Evolutionary conservation across 2,113 vertebrate genomes (phyloP).

Genomic region (Anas platyrhynchos): DNA sequence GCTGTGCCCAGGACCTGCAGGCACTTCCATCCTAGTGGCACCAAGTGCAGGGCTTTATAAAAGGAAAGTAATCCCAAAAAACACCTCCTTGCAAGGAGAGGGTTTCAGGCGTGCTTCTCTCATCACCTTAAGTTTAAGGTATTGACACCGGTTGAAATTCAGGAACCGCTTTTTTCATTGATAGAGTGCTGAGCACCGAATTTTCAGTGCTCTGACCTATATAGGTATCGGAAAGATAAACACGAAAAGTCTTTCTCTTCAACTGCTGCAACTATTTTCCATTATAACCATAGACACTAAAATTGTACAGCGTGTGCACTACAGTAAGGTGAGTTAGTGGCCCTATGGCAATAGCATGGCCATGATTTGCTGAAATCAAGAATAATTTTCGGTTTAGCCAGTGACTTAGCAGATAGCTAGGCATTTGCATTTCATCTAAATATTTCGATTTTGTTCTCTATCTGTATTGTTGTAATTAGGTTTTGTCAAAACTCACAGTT

Average conservation of each 20-base stretch:
- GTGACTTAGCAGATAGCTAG: not conserved
- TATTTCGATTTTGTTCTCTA: not conserved
- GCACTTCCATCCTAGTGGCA: not conserved
- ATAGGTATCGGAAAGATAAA: not conserved
- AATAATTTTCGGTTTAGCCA: not conserved
- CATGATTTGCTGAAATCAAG: not conserved
- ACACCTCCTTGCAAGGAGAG: not conserved
- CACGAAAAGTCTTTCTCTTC: not conserved
- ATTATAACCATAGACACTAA: not conserved
- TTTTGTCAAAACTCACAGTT: not conserved
- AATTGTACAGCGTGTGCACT: not conserved
- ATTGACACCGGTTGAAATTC: not conserved
- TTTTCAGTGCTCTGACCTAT: not conserved
- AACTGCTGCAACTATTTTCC: not conserved
- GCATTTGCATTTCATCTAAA: not conserved
- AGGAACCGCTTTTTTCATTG: not conserved
- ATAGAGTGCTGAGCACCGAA: rapidly evolving
- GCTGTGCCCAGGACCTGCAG: not conserved
- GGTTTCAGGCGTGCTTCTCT: not conserved
- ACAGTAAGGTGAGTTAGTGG: not conserved
- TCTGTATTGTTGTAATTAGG: not conserved
- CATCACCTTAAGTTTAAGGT: rapidly evolving
- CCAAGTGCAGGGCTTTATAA: rapidly evolving
- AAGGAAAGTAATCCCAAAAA: not conserved
- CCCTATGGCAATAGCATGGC: not conserved